phyloP scores from a whole-genome alignment of 2,797 vertebrate genomes.

The Clarias laeviceps region DNA sequence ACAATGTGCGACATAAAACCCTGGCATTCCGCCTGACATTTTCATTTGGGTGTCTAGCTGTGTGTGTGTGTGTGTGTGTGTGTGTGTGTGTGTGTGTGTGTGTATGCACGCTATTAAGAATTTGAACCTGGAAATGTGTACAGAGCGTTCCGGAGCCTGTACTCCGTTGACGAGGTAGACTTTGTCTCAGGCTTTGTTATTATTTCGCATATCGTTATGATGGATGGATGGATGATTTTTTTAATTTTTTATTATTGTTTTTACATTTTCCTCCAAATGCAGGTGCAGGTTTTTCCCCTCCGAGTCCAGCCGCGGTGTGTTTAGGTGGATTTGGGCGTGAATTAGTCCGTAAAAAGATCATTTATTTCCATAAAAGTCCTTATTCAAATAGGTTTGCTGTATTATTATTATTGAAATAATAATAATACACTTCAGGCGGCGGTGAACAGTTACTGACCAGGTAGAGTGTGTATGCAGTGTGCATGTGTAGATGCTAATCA shows the following conservation, averaged over 20 bases:
- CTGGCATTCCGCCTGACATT: conserved; percentile 1
- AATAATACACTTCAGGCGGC: neutral
- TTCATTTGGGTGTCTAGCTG: neutral
- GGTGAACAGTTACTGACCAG: neutral
- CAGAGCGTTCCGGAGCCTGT: neutral
- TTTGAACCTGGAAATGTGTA: neutral
- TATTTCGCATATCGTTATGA: neutral
- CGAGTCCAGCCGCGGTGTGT: neutral
- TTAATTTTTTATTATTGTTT: no score
- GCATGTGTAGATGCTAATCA: no score
- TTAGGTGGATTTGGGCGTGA: neutral
- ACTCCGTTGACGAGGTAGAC: neutral
- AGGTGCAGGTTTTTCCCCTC: neutral
- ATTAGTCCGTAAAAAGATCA: neutral
- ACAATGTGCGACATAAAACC: neutral
- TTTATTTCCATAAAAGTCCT: neutral
- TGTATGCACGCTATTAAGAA: neutral
- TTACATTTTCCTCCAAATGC: no score
- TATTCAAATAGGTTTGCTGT: neutral
- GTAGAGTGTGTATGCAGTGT: neutral
- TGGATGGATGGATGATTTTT: neutral
- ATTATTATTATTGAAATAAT: neutral
- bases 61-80: neutral
- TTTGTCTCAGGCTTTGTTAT: neutral
- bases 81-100: neutral